Base-by-base conservation (phyloP, 2,888 invertebrate species). In the Oligia fasciuncula region DNA sequence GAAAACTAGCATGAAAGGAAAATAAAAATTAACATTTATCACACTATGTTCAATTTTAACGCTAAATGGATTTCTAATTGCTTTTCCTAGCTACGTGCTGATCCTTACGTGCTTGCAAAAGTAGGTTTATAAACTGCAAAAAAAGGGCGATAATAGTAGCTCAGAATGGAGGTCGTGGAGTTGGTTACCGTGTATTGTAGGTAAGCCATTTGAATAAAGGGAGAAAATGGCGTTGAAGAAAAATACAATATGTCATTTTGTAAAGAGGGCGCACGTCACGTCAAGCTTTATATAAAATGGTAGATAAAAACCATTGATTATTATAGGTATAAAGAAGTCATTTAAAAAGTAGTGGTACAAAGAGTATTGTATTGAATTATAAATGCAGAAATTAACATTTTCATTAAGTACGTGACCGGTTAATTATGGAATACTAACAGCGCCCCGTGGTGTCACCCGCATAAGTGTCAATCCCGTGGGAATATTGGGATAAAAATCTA, bases 61-160 rank as follows among this genome's bases (percentile, higher is more conserved):
- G 46, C 14, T 11, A 23, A 84, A 74, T 80, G 51, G 63, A 4
- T 65, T 63, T 75, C 66, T 73, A 73, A 83, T 75, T 72, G 62
- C 4, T 62, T 75, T 40, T 43, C 19, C 43, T 29, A 29, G 29
- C 29, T 65, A 9, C 17, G 40, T n/a, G 17, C 29, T 65, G 40
- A 40, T 40, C 8, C 8, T 23, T 54, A 40, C 8, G 49, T 65
- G 40, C n/a, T 71, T 49, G 14, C 49, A 62, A 66, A 73, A 40
- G 60, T 60, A 62, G 29, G 17, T 67, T 81, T 70, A 51, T 35
- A 68, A n/a, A 49, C 14, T 29, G 29, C 60, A 54, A 70, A 68
- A 68, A 69, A 71, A 46, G 1, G 35, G n/a, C 14, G n/a, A 65
- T 43, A 73, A 60, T 29, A 9, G n/a, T 35, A 9, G n/a, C 23